These are phyloP conservation scores for Melanotaenia pygmaea DNA, from an alignment of 2,797 vertebrate genomes.

Conservation along the genomic window DNA sequence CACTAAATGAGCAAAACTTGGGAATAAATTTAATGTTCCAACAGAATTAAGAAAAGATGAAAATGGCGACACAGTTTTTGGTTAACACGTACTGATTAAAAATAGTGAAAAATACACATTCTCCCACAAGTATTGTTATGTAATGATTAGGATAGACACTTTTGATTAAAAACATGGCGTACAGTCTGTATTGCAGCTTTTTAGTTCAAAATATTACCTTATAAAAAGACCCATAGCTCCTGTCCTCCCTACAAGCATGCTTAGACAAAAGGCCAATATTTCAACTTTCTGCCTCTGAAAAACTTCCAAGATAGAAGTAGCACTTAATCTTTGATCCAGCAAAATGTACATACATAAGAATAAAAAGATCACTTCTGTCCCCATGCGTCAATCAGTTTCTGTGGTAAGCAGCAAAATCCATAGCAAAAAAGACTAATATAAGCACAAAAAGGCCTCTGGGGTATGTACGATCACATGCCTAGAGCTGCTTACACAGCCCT, in stretches of 20 bases:
- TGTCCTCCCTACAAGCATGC: conserved; percentile 58
- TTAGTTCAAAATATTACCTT: conserved; percentile 52
- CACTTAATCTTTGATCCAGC: conserved; percentile 69
- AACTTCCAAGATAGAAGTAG: conserved; percentile 67
- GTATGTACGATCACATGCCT: conserved; percentile 69
- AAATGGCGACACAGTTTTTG: conserved; percentile 49
- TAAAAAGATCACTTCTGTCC: conserved; percentile 48
- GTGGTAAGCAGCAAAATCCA: conserved; percentile 33
- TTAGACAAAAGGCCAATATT: conserved; percentile 58
- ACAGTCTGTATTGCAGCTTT: conserved; percentile 62
- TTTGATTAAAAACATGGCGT: conserved; percentile 60
- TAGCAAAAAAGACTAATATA: conserved; percentile 45
- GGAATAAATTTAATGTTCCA: conserved; percentile 2
- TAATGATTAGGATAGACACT: conserved; percentile 46
- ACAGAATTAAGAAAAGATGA: conserved; percentile 42
- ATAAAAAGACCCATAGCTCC: conserved; percentile 35
- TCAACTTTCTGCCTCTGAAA: conserved; percentile 65
- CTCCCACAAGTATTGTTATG: conserved; percentile 41
- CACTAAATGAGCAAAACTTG: conserved; percentile 15
- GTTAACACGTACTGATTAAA: conserved; percentile 59
- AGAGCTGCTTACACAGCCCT: conserved; percentile 59
- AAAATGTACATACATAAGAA: conserved; percentile 54
- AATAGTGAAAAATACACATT: conserved; percentile 57
- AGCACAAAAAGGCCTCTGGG: conserved; percentile 78
- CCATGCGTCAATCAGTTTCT: conserved; percentile 47